Conservation (phyloP, 2,113 vertebrate species). For the Silurus glanis region DNA sequence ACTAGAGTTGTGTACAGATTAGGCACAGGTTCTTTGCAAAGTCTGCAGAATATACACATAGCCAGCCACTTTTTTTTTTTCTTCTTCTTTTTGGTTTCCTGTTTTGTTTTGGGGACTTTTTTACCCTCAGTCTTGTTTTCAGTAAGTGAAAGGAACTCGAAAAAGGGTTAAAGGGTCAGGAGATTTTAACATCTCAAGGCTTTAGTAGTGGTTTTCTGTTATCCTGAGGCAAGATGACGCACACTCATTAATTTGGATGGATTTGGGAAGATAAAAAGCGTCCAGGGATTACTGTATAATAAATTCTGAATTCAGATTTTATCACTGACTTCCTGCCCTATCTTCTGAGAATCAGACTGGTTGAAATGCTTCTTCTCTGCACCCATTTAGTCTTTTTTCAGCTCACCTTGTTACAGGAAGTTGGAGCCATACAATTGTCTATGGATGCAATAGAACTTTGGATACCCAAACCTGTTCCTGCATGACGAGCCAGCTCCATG, state of each 20-base stretch:
- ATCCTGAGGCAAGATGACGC: no score
- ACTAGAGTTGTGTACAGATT: background rate
- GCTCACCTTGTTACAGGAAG: no score
- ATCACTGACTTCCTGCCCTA: no score
- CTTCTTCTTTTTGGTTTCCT: slow-evolving; percentile 12
- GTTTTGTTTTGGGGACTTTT: slow-evolving; percentile 33
- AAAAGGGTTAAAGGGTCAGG: background rate
- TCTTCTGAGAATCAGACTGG: no score
- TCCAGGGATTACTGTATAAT: no score
- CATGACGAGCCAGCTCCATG: no score
- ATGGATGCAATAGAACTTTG: no score
- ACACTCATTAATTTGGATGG: background rate
- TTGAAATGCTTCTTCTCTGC: no score
- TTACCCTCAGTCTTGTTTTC: slow-evolving; percentile 12
- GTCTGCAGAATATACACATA: background rate
- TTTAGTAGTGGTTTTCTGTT: background rate
- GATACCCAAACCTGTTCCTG: no score
- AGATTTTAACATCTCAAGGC: background rate
- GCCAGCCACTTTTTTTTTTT: background rate
- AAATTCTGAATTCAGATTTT: no score
- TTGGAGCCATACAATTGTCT: no score
- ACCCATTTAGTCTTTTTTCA: no score
- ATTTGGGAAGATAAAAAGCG: background rate
- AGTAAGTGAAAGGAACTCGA: slow-evolving; percentile 16
- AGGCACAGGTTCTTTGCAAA: background rate